Base-by-base conservation (phyloP, 2,888 invertebrate species). In the Lasioglossum villosulum region DNA sequence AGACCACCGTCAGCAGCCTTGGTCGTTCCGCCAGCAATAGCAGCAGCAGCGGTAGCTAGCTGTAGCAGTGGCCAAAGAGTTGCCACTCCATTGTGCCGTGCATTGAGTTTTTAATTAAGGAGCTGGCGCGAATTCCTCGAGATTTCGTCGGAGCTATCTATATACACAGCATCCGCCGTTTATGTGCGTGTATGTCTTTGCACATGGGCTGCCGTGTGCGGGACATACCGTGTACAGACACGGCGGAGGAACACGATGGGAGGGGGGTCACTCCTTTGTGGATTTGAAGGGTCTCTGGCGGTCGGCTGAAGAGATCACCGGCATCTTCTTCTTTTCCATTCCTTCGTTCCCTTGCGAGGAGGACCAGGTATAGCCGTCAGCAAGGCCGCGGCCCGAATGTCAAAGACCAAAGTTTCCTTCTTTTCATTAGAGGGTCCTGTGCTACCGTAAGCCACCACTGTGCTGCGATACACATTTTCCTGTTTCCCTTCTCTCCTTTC, bases 51-150 rank as follows among this genome's bases (percentile, higher is more conserved):
- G 76, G 80, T 52, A 72, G 78, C 59, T 77, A 82, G 82, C 77
- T 78, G 80, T 71, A 82, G 81, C 80, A 75, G 86, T 83, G 87
- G 81, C 92, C 91, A 93, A 93, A 94, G 93, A 94, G 93, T 94
- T 93, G 92, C 94, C 92, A 93, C 94, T 94, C 92, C 92, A 93
- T 94, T 94, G 93, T 94, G 92, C 93, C 92, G 90, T 93, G 92
- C 90, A 91, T 92, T 93, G 93, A 93, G 94, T 93, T 93, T 93
- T 94, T 94, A 94, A 94, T 94, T 93, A 94, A 94, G 93, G 92
- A 93, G 93, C 90, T 86, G 85, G 89, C 90, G 91, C 90, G 91
- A 92, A 93, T 93, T 94, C 88, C 92, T 92, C 92, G 93, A 93
- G 92, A 92, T 91, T 88, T 81, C 82, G 84, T 78, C 66, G 72